phyloP scores from a whole-genome alignment of 2,113 vertebrate genomes.

The Lanius collurio region DNA sequence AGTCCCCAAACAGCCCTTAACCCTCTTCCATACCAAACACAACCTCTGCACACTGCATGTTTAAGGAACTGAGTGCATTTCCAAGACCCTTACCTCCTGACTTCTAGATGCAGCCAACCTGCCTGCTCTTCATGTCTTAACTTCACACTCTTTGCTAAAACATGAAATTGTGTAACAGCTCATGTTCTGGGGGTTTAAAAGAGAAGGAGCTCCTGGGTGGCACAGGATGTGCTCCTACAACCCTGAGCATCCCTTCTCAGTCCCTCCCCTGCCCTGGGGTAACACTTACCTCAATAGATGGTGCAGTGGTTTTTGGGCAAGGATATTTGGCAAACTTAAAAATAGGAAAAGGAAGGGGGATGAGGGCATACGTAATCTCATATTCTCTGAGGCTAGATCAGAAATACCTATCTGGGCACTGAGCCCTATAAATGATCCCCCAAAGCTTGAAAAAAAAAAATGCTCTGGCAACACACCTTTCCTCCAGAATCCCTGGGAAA shows the following conservation, averaged over 20 bases:
- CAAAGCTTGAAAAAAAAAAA: not conserved
- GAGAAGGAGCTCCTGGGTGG: not conserved
- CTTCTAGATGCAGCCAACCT: not conserved
- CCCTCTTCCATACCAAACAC: not conserved
- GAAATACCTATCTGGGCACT: not conserved
- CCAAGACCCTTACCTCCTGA: not conserved
- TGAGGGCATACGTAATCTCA: not conserved
- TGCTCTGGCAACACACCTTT: not conserved
- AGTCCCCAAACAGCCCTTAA: not conserved
- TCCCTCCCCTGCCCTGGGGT: not conserved
- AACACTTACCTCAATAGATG: not conserved
- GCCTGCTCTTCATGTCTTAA: not conserved
- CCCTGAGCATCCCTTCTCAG: not conserved
- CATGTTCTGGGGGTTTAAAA: not conserved
- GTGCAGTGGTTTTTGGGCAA: not conserved
- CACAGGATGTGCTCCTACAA: not conserved
- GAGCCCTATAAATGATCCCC: not conserved
- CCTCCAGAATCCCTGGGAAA: not conserved
- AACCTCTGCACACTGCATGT: fast-evolving
- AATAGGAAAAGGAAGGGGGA: not conserved
- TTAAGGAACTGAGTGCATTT: not conserved
- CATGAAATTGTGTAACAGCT: not conserved
- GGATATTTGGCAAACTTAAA: not conserved
- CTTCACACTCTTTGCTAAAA: not conserved
- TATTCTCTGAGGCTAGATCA: not conserved